Evolutionary conservation across 1,140 invertebrate species (phyloP), one percentile per base, ranked within the genome.

Genomic region (Scaptomyza pallida): DNA sequence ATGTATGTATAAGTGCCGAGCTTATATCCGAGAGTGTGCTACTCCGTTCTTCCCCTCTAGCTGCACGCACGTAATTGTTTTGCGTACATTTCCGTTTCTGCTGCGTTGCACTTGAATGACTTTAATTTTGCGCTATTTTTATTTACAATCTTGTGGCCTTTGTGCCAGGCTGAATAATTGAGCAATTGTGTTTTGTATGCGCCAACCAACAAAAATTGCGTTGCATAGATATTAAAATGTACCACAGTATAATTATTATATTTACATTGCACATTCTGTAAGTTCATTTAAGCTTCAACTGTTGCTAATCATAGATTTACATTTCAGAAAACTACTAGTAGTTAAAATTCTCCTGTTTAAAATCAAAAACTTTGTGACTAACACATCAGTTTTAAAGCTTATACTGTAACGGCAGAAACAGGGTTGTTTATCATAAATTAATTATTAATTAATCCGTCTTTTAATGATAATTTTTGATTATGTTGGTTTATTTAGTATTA

Each of bases 61-160:
- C 59, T 30, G 15, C 59, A 48, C 65, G 21, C 70, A 64, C 79
- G 79, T 82, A 82, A 82, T 82, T 83, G 78, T 82, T 82, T 82
- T 82, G 78, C 76, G 65, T 64, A 73, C 80, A 80, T 86, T 85
- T 85, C 81, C 80, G 81, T 85, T 85, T 85, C 81, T 81, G 81
- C 63, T 80, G 73, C 77, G 40, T 45, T 86, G 76, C 81, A 86
- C 81, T 85, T 85, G 41, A 85, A 85, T 80, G 81, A 57, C 76
- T 75, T 80, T 85, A 79, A 83, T 79, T 83, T 9, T 83, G 60
- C 72, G 55, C 68, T 60, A 83, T 79, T 85, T 78, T 75, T 83
- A 83, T 78, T 73, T 73, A 75, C 75, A 79, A 59, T 61, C 57
- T 67, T 65, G 51, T 43, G 9, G 37, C 40, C 51, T 33, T 23